Evolutionary conservation across 2,888 invertebrate genomes (phyloP), one percentile per base, ranked within the genome.

Genomic region (Aproaerema taeniolella): DNA sequence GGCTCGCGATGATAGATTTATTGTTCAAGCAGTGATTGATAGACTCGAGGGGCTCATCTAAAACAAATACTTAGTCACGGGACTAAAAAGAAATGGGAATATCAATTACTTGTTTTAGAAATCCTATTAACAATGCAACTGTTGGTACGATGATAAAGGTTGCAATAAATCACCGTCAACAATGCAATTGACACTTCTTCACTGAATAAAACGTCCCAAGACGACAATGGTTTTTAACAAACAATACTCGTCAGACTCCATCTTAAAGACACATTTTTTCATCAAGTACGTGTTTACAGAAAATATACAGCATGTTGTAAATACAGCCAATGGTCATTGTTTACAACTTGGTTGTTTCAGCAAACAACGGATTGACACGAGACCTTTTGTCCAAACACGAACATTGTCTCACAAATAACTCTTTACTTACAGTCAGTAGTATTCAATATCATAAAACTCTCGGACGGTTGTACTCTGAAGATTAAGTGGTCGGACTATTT

Each of bases 91-190:
- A 26, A 1, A 28, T 16, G n/a, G 6, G 13, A 34, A 7, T 7
- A 25, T 20, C 10, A 33, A 33, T 26, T 39, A 28, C 12, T 34
- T 28, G 17, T 14, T 30, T 42, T 34, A 15, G 33, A 13, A 30
- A 42, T 34, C 14, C 34, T 40, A 24, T 45, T 38, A 46, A 52
- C 43, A 55, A 50, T 48, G 44, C 44, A 46, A 45, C 34, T 40
- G 47, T 58, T 58, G 52, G 55, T 55, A 49, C 50, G 53, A 52
- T 49, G 45, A 49, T 45, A 55, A 76, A 71, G 61, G 55, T 61
- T 62, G 57, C 45, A 53, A 78, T 81, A 75, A 77, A 80, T 83
- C 80, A 77, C 58, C 69, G 69, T 69, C 67, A 64, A 73, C 72
- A 67, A 74, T 57, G 51, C 58, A 55, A 66, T 69, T 72, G 69